phyloP scores from a whole-genome alignment of 1,140 invertebrate genomes.

The Chironomus tepperi region DNA sequence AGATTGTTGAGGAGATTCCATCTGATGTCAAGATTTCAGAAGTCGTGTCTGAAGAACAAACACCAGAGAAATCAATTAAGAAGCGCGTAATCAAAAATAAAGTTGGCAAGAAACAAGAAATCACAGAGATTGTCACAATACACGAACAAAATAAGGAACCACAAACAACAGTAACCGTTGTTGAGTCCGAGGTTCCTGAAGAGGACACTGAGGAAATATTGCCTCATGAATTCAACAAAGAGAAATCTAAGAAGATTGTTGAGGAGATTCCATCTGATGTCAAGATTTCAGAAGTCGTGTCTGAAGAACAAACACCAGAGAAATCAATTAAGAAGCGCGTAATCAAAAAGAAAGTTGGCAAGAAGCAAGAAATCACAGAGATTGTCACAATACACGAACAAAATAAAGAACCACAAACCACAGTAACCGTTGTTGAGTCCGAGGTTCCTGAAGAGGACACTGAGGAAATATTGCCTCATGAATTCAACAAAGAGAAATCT shows the following conservation, averaged over 20 bases:
- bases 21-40: constrained; percentile 34
- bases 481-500: constrained; percentile 20
- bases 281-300: not conserved
- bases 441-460: constrained; percentile 28
- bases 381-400: constrained; percentile 41
- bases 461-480: constrained; percentile 28
- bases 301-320: constrained; percentile 26
- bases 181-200: constrained; percentile 30
- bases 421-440: constrained; percentile 35
- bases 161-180: constrained; percentile 31
- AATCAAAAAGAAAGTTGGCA: constrained; percentile 31
- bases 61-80: constrained; percentile 35
- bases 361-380: constrained; percentile 28
- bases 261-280: not conserved
- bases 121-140: constrained; percentile 33
- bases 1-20: constrained; percentile 28
- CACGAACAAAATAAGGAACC: constrained; percentile 33
- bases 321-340: constrained; percentile 31
- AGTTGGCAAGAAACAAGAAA: constrained; percentile 32
- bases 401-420: constrained; percentile 37
- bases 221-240: constrained; percentile 22
- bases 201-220: constrained; percentile 30
- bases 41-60: constrained; percentile 32
- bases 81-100: constrained; percentile 33
- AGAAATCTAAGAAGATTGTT: not conserved